Base-by-base conservation (phyloP, 2,113 vertebrate genomes). In the Eublepharis macularius region DNA sequence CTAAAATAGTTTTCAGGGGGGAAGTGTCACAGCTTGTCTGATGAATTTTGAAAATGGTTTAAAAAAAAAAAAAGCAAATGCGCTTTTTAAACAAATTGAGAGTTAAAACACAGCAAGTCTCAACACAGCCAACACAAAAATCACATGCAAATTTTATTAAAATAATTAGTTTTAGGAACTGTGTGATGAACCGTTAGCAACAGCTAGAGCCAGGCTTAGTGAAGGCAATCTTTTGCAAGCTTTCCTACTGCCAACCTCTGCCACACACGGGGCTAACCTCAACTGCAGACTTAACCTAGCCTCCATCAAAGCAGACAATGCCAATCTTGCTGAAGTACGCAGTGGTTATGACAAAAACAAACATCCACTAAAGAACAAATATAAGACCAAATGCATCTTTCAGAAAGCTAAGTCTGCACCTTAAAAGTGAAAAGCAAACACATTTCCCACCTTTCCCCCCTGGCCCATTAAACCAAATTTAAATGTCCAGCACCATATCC, bases 61-160 rank as follows among this genome's bases (percentile, higher is more conserved):
- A 85, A 92, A 91, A 91, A 95, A 47, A 95, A 47, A 94, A 93
- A 86, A 94, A 94, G 93, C 92, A 92, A 94, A 94, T 82, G 92
- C 86, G 92, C 90, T 91, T 92, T 87, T 32, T 70, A 86, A 86
- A 86, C 91, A 91, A 74, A 85, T 91, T 92, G 84, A 83, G 87
- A 93, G 94, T 94, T 95, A 94, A 95, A 94, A 95, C 92, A 94
- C 88, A 92, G 93, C 92, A 87, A 94, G 51, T 94, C 94, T 92
- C 84, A 91, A 94, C 88, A 91, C 91, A 93, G 94, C 94, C 94
- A 94, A 94, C 92, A 93, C 90, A 83, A 94, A 63, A 94, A 87
- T 93, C 91, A 94, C 94, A 95, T 95, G 94, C 94, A 94, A 93
- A 90, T 94, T 83, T 89, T 92, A 94, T 86, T 94, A 94, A 94